Conservation (phyloP, 2,113 vertebrate genomes). For the Ptyas mucosa region DNA sequence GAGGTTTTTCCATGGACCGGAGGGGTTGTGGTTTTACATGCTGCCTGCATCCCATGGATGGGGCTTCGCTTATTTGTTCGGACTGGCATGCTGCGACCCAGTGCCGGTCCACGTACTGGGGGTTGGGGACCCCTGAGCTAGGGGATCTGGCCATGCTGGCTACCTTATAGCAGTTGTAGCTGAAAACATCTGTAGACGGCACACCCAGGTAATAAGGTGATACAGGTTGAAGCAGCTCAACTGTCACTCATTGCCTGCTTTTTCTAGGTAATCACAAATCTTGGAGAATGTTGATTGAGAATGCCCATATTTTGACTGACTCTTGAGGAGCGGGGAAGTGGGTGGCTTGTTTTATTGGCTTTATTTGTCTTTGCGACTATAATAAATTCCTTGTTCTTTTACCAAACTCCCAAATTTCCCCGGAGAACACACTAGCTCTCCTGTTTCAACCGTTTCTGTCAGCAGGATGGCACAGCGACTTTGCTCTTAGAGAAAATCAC, state of each 20-base stretch:
- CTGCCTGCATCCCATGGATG: too few species aligned
- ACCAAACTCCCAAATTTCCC: not conserved
- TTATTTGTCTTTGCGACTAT: not conserved
- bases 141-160: not conserved
- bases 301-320: not conserved
- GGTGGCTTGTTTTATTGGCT: not conserved
- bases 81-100: too few species aligned
- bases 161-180: not conserved
- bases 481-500: not conserved
- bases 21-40: too few species aligned
- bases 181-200: not conserved
- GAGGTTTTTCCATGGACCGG: too few species aligned
- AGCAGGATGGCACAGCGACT: not conserved
- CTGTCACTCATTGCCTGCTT: not conserved
- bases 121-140: not conserved
- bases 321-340: not conserved
- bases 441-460: not conserved
- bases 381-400: not conserved
- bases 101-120: too few species aligned
- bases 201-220: not conserved
- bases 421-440: not conserved
- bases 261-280: not conserved
- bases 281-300: not conserved
- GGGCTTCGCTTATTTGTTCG: too few species aligned
- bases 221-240: not conserved